Percentiles rank a stretch among this genome's conserved stretches.
These are phyloP conservation scores for Manacus vitellinus DNA, from an alignment of 2,113 vertebrate species.

Conservation along the genomic window DNA sequence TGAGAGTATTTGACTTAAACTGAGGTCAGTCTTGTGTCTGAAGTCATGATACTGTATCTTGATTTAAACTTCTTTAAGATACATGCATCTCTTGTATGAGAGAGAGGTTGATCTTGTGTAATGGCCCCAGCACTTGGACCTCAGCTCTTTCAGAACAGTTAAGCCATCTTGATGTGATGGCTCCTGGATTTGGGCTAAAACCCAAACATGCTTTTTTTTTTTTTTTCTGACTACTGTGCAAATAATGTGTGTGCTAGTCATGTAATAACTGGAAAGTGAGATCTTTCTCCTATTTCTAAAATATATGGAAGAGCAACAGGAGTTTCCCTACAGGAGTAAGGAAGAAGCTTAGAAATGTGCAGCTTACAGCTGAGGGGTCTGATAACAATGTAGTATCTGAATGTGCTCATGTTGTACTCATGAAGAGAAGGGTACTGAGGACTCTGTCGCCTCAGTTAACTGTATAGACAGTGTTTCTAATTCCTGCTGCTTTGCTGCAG, in stretches of 20 bases:
- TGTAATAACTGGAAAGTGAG: not conserved
- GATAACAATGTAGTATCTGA: fast-evolving
- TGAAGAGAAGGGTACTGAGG: not conserved
- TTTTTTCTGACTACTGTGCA: not conserved
- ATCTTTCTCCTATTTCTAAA: not conserved
- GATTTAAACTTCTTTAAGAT: not conserved
- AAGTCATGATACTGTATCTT: not conserved
- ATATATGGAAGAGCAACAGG: not conserved
- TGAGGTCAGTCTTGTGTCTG: not conserved
- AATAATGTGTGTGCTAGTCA: not conserved
- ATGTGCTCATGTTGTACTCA: fast-evolving
- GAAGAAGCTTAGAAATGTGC: not conserved
- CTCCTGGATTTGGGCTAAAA: not conserved
- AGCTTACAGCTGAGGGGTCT: not conserved
- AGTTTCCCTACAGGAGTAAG: not conserved
- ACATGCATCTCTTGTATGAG: not conserved
- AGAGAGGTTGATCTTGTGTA: not conserved
- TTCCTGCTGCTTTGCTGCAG: not conserved
- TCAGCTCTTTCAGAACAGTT: not conserved
- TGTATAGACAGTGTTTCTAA: not conserved
- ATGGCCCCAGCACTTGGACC: not conserved
- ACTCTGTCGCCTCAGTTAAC: not conserved
- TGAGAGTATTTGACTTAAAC: not conserved
- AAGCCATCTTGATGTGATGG: not conserved
- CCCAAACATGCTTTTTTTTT: not conserved